Percentiles rank a stretch among this genome's conserved stretches.
Conservation (phyloP, 2,888 invertebrate species). For the Acanthosoma haemorrhoidale region DNA sequence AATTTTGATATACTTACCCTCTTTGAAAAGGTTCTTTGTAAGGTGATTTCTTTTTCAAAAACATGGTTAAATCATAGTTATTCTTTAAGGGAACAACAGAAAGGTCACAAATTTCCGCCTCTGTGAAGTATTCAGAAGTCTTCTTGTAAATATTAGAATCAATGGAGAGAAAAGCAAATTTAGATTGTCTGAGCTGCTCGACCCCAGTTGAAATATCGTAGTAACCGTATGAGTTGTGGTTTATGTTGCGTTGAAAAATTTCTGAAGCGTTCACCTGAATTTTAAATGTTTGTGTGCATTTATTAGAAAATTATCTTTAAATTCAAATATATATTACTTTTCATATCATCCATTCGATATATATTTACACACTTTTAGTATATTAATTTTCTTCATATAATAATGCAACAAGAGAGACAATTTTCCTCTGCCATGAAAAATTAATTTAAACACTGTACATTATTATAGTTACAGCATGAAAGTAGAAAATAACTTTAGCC, state of each 20-base stretch:
- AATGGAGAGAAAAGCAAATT: constrained; percentile 4
- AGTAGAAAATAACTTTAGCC: too few species aligned
- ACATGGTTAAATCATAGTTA: neutral
- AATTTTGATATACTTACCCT: constrained; percentile 7
- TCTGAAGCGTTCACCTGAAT: neutral
- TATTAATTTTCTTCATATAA: too few species aligned
- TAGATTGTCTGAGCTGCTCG: constrained; percentile 1
- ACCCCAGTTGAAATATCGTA: constrained; percentile 6
- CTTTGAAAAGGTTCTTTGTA: constrained; percentile 17
- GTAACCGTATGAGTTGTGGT: too few species aligned
- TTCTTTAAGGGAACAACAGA: neutral
- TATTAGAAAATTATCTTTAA: too few species aligned
- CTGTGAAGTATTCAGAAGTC: neutral
- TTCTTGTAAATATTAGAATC: neutral
- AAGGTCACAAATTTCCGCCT: neutral
- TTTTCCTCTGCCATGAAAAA: too few species aligned
- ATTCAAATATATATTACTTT: too few species aligned
- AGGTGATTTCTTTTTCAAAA: neutral
- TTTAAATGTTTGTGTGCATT: too few species aligned
- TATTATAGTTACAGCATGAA: too few species aligned
- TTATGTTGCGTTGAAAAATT: neutral
- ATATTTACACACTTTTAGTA: too few species aligned
- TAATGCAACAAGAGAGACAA: too few species aligned
- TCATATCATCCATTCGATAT: too few species aligned
- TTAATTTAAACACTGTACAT: too few species aligned